Conservation (phyloP, 92 coral and sea anemone genomes). For the Chrysogorgia sp. region DNA sequence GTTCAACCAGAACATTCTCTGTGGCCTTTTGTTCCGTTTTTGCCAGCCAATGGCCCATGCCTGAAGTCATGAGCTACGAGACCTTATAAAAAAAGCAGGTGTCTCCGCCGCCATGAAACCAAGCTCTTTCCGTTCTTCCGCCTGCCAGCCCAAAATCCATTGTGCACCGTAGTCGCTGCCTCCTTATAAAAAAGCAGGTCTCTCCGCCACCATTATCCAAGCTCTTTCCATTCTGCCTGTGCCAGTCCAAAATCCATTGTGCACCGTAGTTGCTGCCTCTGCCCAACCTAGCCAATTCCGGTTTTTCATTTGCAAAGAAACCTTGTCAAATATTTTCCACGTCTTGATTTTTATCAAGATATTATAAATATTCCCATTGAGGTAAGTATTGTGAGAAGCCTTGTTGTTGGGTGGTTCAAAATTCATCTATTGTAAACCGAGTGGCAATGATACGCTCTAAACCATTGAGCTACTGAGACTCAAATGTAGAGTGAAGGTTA, state of each 20-base stretch:
- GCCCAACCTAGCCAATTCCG: conserved; percentile 7
- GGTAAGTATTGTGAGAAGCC: conserved; percentile 15
- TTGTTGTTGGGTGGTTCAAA: conserved; percentile 30
- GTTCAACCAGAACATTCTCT: conserved; percentile 27
- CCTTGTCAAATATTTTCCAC: conserved; percentile 5
- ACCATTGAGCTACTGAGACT: too few species aligned
- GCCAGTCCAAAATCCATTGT: not conserved
- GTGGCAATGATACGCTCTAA: too few species aligned
- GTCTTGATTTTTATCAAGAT: not conserved
- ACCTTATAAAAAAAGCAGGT: not conserved
- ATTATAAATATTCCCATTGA: not conserved
- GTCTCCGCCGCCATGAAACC: conserved; percentile 12
- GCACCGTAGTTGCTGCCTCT: not conserved
- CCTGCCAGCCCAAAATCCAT: conserved; percentile 25
- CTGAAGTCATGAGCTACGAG: not conserved
- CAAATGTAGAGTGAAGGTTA: too few species aligned
- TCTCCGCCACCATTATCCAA: conserved; percentile 10
- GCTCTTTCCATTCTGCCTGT: not conserved
- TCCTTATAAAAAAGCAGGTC: not conserved
- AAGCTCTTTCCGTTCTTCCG: conserved; percentile 9
- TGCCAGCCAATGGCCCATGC: not conserved
- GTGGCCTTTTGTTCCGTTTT: conserved; percentile 20
- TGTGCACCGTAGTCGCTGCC: conserved; percentile 1
- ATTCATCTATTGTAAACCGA: too few species aligned
- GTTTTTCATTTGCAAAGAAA: conserved; percentile 2